Base-by-base conservation (phyloP, 2,113 vertebrate species). In the Alouatta palliata region DNA sequence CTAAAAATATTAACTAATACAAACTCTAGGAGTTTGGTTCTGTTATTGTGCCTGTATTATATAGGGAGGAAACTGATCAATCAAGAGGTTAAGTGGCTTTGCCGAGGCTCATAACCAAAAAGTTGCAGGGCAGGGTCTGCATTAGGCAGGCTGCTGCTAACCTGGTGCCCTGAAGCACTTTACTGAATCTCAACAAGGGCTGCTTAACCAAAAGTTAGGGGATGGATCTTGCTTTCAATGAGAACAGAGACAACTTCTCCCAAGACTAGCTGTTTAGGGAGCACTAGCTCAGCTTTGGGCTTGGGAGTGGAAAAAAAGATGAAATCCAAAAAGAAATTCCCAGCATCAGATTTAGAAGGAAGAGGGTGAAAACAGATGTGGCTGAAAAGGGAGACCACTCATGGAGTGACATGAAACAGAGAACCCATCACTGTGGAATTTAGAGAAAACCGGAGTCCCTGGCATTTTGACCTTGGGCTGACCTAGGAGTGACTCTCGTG, bases 101-200 rank as follows among this genome's bases (percentile, higher is more conserved):
- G 3, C 8, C 16, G 61, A 68, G 11, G 20, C 11, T 4, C 2
- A 1, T 21, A 75, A 8, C 2, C n/a, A 73, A 45, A 54, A 73
- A 13, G 17, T 12, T 3, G 0, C 66, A 85, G 43, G n/a, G 5
- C 5, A 37, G 68, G 27, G 16, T 40, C 47, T 54, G 66, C 66
- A 47, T 32, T 17, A 16, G 35, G 32, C 37, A 5, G 8, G 25
- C 30, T 17, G 54, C 19, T 1, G 0, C 32, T 1, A 1, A 10
- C 21, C 8, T 0, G 6, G 0, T 25, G 37, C 23, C 87, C 20
- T 49, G 45, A 86, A 25, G 77, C 58, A 37, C 3, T 9, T 4
- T 0, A 3, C 6, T 2, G 3, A 0, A 3, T 4, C 2, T 87
- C 54, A 10, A 5, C 17, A 66, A 85, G 54, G 30, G 10, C 5